phyloP scores from a whole-genome alignment of 2,888 invertebrate species.

The Unio delphinus region DNA sequence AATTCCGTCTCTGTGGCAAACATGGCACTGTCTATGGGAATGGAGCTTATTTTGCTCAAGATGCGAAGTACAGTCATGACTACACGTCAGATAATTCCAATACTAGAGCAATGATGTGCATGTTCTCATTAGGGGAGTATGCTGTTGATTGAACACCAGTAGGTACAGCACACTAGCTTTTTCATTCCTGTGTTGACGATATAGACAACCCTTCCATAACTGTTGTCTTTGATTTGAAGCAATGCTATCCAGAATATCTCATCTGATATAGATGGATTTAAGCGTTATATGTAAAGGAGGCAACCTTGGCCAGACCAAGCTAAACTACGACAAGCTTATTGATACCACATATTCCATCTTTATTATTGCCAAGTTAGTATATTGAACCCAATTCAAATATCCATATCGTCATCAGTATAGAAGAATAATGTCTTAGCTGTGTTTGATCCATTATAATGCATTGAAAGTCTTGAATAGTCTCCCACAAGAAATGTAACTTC shows the following conservation, averaged over 20 bases:
- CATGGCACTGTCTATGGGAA: slow-evolving; percentile 54
- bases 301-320: too few relatives aligned
- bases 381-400: too few relatives aligned
- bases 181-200: slow-evolving; percentile 58
- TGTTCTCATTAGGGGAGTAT: slow-evolving; percentile 55
- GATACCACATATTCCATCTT: too few relatives aligned
- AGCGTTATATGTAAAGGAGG: too few relatives aligned
- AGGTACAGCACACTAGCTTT: slow-evolving; percentile 26
- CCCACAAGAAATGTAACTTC: too few relatives aligned
- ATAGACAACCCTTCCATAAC: slow-evolving; percentile 39
- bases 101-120: slow-evolving; percentile 17
- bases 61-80: slow-evolving; percentile 39
- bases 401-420: too few relatives aligned
- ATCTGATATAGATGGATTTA: slow-evolving; percentile 9
- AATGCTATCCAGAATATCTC: slow-evolving; percentile 57
- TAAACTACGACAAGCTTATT: too few relatives aligned
- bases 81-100: slow-evolving; percentile 20
- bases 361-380: too few relatives aligned
- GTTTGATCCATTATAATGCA: too few relatives aligned
- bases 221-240: slow-evolving; percentile 51
- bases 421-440: too few relatives aligned
- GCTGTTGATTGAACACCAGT: slow-evolving; percentile 35
- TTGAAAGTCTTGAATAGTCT: too few relatives aligned
- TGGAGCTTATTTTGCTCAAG: slow-evolving; percentile 48
- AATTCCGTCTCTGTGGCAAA: slow-evolving; percentile 46